Evolutionary conservation across 2,113 vertebrate species (phyloP).

Genomic region (Cyprinodon variegatus): DNA sequence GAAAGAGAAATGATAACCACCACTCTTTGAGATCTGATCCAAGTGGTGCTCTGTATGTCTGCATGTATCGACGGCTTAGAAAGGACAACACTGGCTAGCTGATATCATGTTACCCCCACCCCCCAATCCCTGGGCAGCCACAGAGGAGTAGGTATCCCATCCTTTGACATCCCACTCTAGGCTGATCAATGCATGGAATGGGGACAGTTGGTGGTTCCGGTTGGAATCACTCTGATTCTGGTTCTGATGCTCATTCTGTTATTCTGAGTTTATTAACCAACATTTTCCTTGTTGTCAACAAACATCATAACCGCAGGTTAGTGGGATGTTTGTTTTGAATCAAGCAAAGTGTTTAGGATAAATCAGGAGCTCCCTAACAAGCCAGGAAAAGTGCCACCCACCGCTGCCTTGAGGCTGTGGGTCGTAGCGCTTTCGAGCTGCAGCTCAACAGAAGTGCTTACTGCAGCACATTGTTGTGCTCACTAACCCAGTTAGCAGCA

Average conservation of each 20-base stretch:
- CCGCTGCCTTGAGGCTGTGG: slow-evolving; percentile 3
- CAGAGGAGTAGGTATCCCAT: slow-evolving; percentile 23
- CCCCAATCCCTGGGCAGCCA: slow-evolving; percentile 14
- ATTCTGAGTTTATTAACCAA: background rate
- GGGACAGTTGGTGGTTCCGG: slow-evolving; percentile 27
- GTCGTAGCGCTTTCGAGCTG: slow-evolving; percentile 21
- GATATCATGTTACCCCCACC: slow-evolving; percentile 51
- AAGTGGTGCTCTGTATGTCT: too few relatives aligned
- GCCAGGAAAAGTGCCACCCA: background rate
- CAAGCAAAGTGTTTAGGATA: background rate
- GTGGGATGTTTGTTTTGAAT: background rate
- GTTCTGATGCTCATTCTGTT: background rate
- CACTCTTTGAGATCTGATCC: too few relatives aligned
- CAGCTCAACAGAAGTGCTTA: slow-evolving; percentile 60
- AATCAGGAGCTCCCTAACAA: slow-evolving; percentile 7
- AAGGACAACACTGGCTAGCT: background rate
- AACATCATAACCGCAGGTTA: background rate
- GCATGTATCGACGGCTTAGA: background rate
- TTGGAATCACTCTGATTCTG: background rate
- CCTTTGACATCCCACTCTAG: slow-evolving; percentile 55
- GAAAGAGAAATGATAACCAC: background rate
- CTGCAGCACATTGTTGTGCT: slow-evolving; percentile 58
- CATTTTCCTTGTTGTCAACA: background rate
- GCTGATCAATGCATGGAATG: slow-evolving; percentile 49
- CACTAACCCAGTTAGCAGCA: slow-evolving; percentile 65